Evolutionary conservation across 2,113 vertebrate genomes (phyloP).

Genomic region (Ciconia stormi): DNA sequence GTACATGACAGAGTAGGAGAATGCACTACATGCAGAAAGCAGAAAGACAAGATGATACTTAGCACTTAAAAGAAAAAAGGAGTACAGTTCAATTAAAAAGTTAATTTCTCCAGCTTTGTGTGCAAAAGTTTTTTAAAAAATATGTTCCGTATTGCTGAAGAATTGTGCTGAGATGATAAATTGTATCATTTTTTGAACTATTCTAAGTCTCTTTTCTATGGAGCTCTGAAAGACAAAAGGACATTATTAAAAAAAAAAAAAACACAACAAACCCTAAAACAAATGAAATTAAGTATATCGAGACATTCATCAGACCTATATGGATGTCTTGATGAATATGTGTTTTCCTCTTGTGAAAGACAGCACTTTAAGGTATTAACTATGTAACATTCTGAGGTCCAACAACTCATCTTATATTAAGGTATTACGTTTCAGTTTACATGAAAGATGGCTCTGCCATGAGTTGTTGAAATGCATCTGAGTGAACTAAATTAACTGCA

Average conservation of each 20-base stretch:
- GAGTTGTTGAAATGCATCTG: not conserved
- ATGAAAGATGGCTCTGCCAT: not conserved
- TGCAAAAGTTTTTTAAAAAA: not conserved
- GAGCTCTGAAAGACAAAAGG: not conserved
- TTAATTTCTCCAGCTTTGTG: not conserved
- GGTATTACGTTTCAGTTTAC: not conserved
- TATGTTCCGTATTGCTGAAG: not conserved
- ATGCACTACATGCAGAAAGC: not conserved
- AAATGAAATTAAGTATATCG: not conserved
- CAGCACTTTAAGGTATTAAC: not conserved
- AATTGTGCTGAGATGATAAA: not conserved
- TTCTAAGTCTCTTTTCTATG: not conserved
- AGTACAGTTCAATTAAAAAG: not conserved
- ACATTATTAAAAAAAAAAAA: not conserved
- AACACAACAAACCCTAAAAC: not conserved
- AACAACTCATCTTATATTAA: not conserved
- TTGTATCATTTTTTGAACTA: not conserved
- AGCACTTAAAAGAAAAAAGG: not conserved
- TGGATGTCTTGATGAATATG: not conserved
- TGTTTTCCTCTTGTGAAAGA: not conserved
- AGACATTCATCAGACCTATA: not conserved
- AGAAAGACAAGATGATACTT: not conserved
- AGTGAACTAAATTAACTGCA: not conserved
- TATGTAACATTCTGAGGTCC: not conserved
- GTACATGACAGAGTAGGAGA: not conserved